Base-by-base conservation (phyloP, 2,797 vertebrate species). In the Muraenolepis orangiensis region DNA sequence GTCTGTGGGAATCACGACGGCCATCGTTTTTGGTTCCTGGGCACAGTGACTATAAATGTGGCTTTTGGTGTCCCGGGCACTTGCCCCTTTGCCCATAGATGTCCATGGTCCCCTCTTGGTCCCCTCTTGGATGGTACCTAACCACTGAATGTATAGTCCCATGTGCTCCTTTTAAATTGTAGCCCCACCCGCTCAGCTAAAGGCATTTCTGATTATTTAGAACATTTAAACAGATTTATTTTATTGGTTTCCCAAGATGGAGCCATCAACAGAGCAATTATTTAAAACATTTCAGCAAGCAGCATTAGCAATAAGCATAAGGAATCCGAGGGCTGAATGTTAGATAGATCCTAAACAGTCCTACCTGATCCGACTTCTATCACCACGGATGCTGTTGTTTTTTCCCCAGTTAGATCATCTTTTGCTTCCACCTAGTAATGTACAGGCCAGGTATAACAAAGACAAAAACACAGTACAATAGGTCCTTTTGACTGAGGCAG, bases 351-450 rank as follows among this genome's bases (percentile, higher is more conserved):
- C 11, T 36, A n/a, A 38, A 12, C 26, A 10, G 14, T 74, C 85
- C 79, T 81, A 95, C 93, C 90, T 88, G 79, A 20, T 13, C 36
- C 82, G 34, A 94, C 86, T 46, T 92, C 80, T 71, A 94, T 78
- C 1, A 0, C 2, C 1, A 95, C 84, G 4, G 1, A 0, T 0
- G 85, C 81, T 40, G 26, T 84, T 20, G 16, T 82, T 0, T 40
- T 68, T 38, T 94, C 87, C 0, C 10, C 36, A 12, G 76, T 93
- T 0, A 16, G 29, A 0, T 11, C 29, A 81, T 95, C 94, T 34
- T 12, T 46, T 18, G 91, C 94, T 42, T 69, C 26, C 64, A 95
- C 81, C 93, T 89, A 67, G 13, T 84, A 76, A 10, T 34, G 18
- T 1, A 38, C 70, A 71, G 7, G 69, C 23, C 13, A 57, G 67